Evolutionary conservation across 2,888 invertebrate genomes (phyloP), one percentile per base, ranked within the genome.

Genomic region (Ptychoptera contaminata): DNA sequence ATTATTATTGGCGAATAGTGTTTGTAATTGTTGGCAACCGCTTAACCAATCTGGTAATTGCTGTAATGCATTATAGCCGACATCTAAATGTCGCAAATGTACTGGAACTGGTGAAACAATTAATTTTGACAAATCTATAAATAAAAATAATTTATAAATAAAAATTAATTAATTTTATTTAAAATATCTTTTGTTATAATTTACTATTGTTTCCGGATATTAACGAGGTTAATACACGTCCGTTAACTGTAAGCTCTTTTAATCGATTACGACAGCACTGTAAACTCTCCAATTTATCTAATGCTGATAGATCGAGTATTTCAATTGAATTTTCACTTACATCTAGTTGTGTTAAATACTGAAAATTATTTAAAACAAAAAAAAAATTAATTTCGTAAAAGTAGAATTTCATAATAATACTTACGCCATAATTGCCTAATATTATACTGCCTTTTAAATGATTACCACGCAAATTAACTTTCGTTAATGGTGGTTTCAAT

Each of bases 311-410:
- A 56, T 87, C 86, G 55, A 88, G 67, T 53, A 79, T 79, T 61
- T 86, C 86, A 53, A 88, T 85, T 52, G 74, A 76, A 59, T 88
- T 88, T 66, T 86, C 80, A 51, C 85, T 86, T 43, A 88, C 77
- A 58, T 88, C 87, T 59, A 88, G 62, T 52, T 85, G 80, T 39
- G 82, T 83, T 51, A 87, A 65, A 61, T 82, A 83, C 86, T 86
- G 69, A 16, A 72, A 70, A 42, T 48, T 43, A 49, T 41, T 38
- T n/a, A 40, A 47, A 37, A 40, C 16, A 48, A 38, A 44, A 39
- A n/a, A 23, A 30, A 30, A 30, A 9, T 6, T 30, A 8, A 6
- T 30, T 32, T 11, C 2, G 8, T 32, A 2, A 32, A 32, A 32
- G 3, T 7, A 7, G 32, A 11, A 7, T 11, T 32, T 9, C 2